Percentiles rank a stretch among this genome's conserved stretches.
These are phyloP conservation scores for Ochropleura leucogaster DNA, from an alignment of 2,888 invertebrate species.

Conservation along the genomic window DNA sequence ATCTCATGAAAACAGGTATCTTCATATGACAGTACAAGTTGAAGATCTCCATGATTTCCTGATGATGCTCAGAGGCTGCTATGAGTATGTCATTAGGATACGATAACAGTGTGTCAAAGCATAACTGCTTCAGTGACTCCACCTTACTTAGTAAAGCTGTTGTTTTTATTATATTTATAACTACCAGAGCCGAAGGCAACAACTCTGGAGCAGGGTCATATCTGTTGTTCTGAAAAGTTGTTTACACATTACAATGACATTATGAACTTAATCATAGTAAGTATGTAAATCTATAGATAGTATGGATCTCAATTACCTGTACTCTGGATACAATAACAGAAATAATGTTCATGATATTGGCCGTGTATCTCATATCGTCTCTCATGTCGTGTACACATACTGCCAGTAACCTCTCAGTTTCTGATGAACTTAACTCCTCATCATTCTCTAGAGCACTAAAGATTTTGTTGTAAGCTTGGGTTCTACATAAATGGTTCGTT, in stretches of 20 bases:
- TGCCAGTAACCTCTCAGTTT: conserved; percentile 72
- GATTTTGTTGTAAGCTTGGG: conserved; percentile 70
- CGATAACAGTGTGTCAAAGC: conserved; percentile 75
- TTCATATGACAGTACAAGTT: conserved; percentile 68
- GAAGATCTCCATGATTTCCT: conserved; percentile 72
- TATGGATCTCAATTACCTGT: conserved; percentile 71
- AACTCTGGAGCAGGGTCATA: conserved; percentile 66
- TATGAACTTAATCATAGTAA: no score
- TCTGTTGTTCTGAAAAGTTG: conserved; percentile 62
- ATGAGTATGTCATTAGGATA: conserved; percentile 75
- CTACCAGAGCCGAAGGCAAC: conserved; percentile 72
- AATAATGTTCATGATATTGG: conserved; percentile 73
- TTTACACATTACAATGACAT: conserved; percentile 26
- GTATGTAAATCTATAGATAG: background rate
- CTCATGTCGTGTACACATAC: conserved; percentile 76
- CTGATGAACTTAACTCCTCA: conserved; percentile 55
- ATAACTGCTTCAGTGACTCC: conserved; percentile 70
- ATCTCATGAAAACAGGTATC: conserved; percentile 62
- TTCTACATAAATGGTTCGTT: conserved; percentile 57
- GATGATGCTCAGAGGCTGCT: conserved; percentile 59
- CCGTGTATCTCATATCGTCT: conserved; percentile 73
- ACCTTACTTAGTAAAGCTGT: conserved; percentile 66
- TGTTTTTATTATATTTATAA: conserved; percentile 74
- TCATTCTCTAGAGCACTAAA: conserved; percentile 69
- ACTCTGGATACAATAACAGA: conserved; percentile 73